A percentile compares a stretch with the other conserved stretches of the same genome.
Conservation (phyloP, 2,888 invertebrate species). For the Caenorhabditis imperialis region DNA sequence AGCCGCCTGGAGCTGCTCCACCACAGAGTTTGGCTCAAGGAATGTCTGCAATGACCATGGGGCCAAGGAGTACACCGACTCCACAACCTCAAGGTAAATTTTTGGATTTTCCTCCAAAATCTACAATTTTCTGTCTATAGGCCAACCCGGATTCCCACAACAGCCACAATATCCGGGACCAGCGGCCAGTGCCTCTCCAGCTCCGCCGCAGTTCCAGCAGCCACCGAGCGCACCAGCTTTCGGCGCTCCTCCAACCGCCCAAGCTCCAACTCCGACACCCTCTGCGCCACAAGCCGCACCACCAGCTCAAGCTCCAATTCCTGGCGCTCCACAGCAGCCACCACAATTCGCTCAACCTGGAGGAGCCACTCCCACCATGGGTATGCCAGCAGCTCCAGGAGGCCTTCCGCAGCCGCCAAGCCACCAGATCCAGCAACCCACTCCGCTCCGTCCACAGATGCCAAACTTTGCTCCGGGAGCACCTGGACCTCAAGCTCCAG, state of each 20-base stretch:
- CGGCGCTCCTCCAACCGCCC: conserved; percentile 12
- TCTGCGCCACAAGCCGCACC: neutral
- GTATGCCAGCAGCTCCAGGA: too few relatives aligned
- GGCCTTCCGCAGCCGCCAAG: conserved; percentile 3
- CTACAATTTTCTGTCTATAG: neutral
- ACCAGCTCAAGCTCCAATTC: neutral
- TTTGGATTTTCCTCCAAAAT: too few relatives aligned
- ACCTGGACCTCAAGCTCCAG: conserved; percentile 5
- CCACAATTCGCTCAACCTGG: too few relatives aligned
- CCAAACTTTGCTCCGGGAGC: conserved; percentile 21
- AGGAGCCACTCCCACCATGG: too few relatives aligned
- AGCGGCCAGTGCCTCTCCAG: neutral
- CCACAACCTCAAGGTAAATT: conserved; percentile 4
- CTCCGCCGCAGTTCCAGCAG: conserved; percentile 12
- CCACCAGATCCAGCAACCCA: conserved; percentile 28
- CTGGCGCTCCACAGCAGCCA: neutral
- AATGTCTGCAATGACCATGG: conserved; percentile 14
- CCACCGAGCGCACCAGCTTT: conserved; percentile 11
- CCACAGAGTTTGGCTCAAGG: conserved; percentile 21
- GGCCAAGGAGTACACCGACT: conserved; percentile 16
- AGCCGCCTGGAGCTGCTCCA: conserved; percentile 11
- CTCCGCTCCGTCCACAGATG: conserved; percentile 27
- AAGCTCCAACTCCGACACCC: conserved; percentile 1
- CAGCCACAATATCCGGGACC: conserved; percentile 7
- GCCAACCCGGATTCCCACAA: neutral